Conservation (phyloP, 2,113 vertebrate species). For the Xerus inauris region DNA sequence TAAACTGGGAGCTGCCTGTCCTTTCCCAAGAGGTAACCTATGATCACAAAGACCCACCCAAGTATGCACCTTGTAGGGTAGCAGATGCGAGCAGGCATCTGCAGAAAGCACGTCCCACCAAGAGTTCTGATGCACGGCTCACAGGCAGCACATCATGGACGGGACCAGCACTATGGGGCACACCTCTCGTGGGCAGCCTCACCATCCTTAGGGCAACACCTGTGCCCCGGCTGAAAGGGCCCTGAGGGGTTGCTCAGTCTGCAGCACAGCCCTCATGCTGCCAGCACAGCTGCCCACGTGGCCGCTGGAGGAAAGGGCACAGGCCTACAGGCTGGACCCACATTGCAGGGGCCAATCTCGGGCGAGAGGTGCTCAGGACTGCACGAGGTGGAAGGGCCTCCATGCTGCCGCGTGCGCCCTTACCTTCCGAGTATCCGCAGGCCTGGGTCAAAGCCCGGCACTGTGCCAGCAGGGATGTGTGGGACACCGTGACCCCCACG, state of each 20-base stretch:
- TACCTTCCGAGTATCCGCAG: conserved; percentile 96
- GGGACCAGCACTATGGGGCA: not conserved
- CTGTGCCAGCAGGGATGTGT: conserved; percentile 94
- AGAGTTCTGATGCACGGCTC: accelerated
- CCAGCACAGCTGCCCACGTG: accelerated
- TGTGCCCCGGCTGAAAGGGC: not conserved
- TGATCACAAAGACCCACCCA: not conserved
- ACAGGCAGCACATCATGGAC: not conserved
- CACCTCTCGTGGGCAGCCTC: not conserved
- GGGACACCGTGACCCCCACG: conserved; percentile 94
- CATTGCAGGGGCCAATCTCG: too few relatives aligned
- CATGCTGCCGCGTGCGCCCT: conserved; percentile 13
- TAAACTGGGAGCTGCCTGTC: not conserved
- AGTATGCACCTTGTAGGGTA: not conserved
- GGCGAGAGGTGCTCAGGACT: too few relatives aligned
- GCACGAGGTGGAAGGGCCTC: not conserved
- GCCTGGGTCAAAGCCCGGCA: conserved; percentile 95
- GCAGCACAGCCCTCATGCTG: not conserved
- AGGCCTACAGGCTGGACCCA: not conserved
- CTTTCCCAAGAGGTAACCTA: not conserved
- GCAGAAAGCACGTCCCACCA: not conserved
- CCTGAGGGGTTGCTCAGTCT: not conserved
- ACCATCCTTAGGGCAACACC: not conserved
- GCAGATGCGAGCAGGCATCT: not conserved
- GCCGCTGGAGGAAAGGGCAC: not conserved